Evolutionary conservation across 2,888 invertebrate genomes (phyloP).

Genomic region (Quadroppia sp.): DNA sequence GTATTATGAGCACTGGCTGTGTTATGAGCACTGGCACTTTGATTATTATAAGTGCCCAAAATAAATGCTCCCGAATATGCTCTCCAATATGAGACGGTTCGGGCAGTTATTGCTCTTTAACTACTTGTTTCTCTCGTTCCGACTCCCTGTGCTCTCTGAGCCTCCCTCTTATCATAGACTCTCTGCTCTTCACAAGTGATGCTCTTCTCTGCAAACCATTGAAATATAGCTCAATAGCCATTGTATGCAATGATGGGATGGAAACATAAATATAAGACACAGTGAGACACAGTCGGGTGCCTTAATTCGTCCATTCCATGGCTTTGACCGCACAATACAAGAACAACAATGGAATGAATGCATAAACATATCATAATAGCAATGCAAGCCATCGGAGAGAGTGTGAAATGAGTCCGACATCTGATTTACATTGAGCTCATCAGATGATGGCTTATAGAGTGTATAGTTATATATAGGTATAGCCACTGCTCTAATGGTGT

Average conservation of each 20-base stretch:
- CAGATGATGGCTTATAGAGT: background rate
- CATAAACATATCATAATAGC: conserved; percentile 7
- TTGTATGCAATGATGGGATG: background rate
- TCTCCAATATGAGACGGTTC: background rate
- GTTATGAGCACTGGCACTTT: background rate
- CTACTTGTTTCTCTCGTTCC: background rate
- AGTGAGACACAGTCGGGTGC: conserved; percentile 16
- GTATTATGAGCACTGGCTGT: background rate
- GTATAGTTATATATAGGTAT: conserved; percentile 20
- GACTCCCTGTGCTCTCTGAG: background rate
- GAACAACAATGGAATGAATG: background rate
- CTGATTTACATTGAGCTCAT: conserved; percentile 8
- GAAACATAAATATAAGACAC: background rate
- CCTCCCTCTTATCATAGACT: background rate
- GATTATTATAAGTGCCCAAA: conserved; percentile 24
- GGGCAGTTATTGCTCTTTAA: background rate
- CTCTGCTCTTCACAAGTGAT: conserved; percentile 20
- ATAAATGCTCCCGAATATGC: conserved; percentile 9
- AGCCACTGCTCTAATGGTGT: background rate
- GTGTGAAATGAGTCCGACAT: background rate
- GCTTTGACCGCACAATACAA: conserved; percentile 4
- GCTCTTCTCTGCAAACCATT: conserved; percentile 16
- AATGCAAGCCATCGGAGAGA: background rate
- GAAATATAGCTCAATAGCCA: conserved; percentile 6
- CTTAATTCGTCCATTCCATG: background rate